A percentile compares a stretch with the other conserved stretches of the same genome.
These are phyloP conservation scores for Ectropis grisescens DNA, from an alignment of 1,140 invertebrate species.

Conservation along the genomic window DNA sequence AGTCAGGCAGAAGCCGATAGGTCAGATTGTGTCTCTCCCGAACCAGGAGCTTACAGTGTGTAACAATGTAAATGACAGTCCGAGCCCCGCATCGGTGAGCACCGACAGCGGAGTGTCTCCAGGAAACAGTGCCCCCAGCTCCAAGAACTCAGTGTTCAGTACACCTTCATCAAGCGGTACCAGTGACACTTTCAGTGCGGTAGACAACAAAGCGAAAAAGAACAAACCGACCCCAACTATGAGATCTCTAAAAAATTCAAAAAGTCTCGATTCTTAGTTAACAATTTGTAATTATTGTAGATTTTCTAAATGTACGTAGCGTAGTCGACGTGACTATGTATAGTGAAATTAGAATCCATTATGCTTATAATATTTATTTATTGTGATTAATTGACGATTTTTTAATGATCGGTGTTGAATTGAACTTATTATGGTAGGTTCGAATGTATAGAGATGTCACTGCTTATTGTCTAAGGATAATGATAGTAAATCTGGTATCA, in stretches of 20 bases:
- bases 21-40: slow-evolving; percentile 59
- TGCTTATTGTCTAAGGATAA: too few species aligned
- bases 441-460: too few species aligned
- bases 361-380: slow-evolving; percentile 49
- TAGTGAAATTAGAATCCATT: slow-evolving; percentile 56
- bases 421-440: slow-evolving; percentile 19
- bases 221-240: slow-evolving; percentile 31
- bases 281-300: slow-evolving; percentile 66
- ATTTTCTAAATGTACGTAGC: slow-evolving; percentile 67
- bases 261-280: slow-evolving; percentile 62
- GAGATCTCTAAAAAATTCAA: slow-evolving; percentile 57
- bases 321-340: slow-evolving; percentile 38
- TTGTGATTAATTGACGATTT: slow-evolving; percentile 23
- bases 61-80: slow-evolving; percentile 50
- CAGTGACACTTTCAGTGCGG: slow-evolving; percentile 22
- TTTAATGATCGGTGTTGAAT: slow-evolving; percentile 28
- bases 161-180: slow-evolving; percentile 26
- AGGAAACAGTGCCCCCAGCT: slow-evolving; percentile 42
- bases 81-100: slow-evolving; percentile 45
- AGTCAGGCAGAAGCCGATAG: slow-evolving; percentile 63
- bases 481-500: too few species aligned
- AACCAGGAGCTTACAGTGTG: slow-evolving; percentile 61
- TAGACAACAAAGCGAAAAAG: slow-evolving; percentile 50
- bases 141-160: slow-evolving; percentile 40
- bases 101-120: slow-evolving; percentile 56